phyloP scores from a whole-genome alignment of 2,888 invertebrate genomes.

The Scelioninae gen. 2 region DNA sequence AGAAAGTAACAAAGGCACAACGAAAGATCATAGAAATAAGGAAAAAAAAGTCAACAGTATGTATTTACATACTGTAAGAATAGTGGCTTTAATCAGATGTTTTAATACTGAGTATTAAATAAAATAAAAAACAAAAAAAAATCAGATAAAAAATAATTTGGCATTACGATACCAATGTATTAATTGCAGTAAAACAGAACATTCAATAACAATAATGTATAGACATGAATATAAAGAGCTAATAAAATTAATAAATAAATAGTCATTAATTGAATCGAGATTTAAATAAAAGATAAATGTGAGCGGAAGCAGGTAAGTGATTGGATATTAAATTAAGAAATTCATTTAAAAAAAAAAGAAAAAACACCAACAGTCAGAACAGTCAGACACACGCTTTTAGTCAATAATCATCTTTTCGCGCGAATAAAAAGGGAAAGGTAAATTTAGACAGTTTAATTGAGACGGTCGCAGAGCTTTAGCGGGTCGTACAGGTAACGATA shows the following conservation, averaged over 20 bases:
- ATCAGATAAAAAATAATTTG: constrained; percentile 7
- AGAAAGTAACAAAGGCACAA: constrained; percentile 99
- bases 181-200: neutral
- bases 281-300: constrained; percentile 13
- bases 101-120: constrained; percentile 30
- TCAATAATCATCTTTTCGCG: constrained; percentile 52
- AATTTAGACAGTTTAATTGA: constrained; percentile 44
- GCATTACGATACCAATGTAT: neutral
- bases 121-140: neutral
- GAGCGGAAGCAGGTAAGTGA: constrained; percentile 51
- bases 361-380: constrained; percentile 45
- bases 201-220: constrained; percentile 1
- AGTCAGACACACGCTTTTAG: constrained; percentile 61
- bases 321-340: constrained; percentile 9
- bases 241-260: neutral
- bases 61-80: constrained; percentile 69
- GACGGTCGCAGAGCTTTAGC: constrained; percentile 54
- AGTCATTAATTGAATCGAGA: constrained; percentile 14
- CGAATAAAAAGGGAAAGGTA: constrained; percentile 54
- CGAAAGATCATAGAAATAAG: constrained; percentile 98
- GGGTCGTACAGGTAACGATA: constrained; percentile 59
- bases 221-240: neutral
- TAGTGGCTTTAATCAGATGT: constrained; percentile 44
- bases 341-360: too few species aligned
- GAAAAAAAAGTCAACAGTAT: constrained; percentile 98